Evolutionary conservation across 2,797 vertebrate genomes (phyloP).

Genomic region (Characodon lateralis): DNA sequence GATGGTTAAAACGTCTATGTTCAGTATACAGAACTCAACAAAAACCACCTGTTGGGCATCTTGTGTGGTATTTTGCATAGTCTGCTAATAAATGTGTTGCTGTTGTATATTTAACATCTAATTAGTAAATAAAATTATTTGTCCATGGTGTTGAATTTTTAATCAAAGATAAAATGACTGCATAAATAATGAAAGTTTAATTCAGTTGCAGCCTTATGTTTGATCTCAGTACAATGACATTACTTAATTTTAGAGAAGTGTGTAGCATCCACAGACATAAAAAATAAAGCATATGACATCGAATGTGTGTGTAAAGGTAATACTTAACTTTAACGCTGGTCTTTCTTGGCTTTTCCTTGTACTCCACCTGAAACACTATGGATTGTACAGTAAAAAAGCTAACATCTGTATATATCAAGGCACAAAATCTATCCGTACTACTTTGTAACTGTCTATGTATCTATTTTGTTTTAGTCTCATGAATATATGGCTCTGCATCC

Average conservation of each 20-base stretch:
- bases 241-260: neutral
- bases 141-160: neutral
- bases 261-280: neutral
- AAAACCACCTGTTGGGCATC: constrained; percentile 21
- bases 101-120: neutral
- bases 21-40: neutral
- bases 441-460: neutral
- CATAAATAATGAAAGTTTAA: neutral
- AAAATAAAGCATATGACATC: neutral
- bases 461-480: neutral
- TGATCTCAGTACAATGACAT: neutral
- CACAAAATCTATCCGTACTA: neutral
- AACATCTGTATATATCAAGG: neutral
- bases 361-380: neutral
- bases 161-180: neutral
- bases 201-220: neutral
- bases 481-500: too few species aligned
- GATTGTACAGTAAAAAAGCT: neutral
- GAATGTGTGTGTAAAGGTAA: neutral
- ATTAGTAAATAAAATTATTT: neutral
- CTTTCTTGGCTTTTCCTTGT: neutral
- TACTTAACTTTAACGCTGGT: neutral
- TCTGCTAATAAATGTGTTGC: neutral
- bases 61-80: neutral
- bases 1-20: constrained; percentile 3